phyloP scores from a whole-genome alignment of 2,113 vertebrate genomes.

The Stegastes partitus region DNA sequence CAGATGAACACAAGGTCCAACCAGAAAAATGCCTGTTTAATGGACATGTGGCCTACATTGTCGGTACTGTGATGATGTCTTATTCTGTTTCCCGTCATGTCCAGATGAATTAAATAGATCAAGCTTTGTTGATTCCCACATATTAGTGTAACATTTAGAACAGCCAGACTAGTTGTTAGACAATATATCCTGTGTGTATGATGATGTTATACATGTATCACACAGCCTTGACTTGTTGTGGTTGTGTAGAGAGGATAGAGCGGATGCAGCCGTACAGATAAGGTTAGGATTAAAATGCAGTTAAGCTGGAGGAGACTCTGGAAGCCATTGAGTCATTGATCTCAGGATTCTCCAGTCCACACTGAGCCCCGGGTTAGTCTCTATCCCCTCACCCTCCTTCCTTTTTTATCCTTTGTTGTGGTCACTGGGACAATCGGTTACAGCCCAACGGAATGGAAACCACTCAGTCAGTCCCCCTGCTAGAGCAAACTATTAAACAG shows the following conservation, averaged over 20 bases:
- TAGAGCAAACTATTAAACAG: slow-evolving; percentile 80
- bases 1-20: slow-evolving; percentile 20
- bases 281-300: slow-evolving; percentile 58
- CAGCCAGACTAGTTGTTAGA: slow-evolving; percentile 45
- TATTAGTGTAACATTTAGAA: slow-evolving; percentile 44
- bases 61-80: slow-evolving; percentile 46
- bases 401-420: slow-evolving; percentile 79
- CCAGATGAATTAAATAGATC: slow-evolving; percentile 61
- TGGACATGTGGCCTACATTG: slow-evolving; percentile 68
- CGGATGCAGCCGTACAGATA: slow-evolving; percentile 63
- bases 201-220: slow-evolving; percentile 47
- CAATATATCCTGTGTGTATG: slow-evolving; percentile 49
- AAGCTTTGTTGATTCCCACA: slow-evolving; percentile 49
- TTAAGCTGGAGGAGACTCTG: slow-evolving; percentile 69
- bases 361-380: slow-evolving; percentile 63
- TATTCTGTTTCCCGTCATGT: slow-evolving; percentile 59
- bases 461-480: slow-evolving; percentile 72
- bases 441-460: slow-evolving; percentile 81
- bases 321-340: slow-evolving; percentile 75
- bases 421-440: slow-evolving; percentile 81
- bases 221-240: slow-evolving; percentile 53
- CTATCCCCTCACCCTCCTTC: slow-evolving; percentile 68
- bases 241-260: slow-evolving; percentile 40
- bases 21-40: slow-evolving; percentile 42
- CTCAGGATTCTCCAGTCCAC: slow-evolving; percentile 64